phyloP scores from a whole-genome alignment of 1,140 invertebrate genomes.

The Diuraphis noxia region DNA sequence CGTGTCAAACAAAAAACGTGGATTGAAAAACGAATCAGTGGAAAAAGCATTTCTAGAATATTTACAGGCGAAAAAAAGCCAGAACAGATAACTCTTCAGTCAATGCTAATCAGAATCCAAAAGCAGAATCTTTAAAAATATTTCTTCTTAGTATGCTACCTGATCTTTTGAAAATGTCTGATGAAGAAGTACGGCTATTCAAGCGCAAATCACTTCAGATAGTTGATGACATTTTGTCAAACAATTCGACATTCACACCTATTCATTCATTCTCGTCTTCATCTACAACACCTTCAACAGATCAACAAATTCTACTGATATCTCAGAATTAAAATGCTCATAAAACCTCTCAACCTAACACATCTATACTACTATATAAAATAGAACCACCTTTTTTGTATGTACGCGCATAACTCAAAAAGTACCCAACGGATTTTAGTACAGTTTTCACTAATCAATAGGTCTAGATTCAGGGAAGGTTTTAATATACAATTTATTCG shows the following conservation, averaged over 20 bases:
- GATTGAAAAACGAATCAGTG: not conserved
- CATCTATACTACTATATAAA: too few species aligned
- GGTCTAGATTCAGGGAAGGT: too few species aligned
- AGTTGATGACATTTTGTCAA: conserved; percentile 6
- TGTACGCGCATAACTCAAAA: too few species aligned
- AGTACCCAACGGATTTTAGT: too few species aligned
- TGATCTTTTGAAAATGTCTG: not conserved
- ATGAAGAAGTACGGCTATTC: not conserved
- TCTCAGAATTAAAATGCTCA: too few species aligned
- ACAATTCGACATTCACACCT: not conserved
- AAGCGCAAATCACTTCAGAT: not conserved
- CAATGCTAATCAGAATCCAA: not conserved
- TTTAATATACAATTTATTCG: too few species aligned
- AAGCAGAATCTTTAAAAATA: conserved; percentile 3
- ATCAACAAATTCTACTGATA: not conserved
- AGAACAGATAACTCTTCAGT: not conserved
- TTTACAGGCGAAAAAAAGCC: not conserved
- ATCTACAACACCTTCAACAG: not conserved
- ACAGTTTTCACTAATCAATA: too few species aligned
- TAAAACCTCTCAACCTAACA: too few species aligned
- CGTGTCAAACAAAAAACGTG: not conserved
- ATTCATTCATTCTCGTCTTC: not conserved
- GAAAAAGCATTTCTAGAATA: conserved; percentile 1
- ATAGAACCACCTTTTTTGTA: too few species aligned
- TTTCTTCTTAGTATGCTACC: not conserved